Conservation (phyloP, 2,113 vertebrate species). For the Mugil cephalus region DNA sequence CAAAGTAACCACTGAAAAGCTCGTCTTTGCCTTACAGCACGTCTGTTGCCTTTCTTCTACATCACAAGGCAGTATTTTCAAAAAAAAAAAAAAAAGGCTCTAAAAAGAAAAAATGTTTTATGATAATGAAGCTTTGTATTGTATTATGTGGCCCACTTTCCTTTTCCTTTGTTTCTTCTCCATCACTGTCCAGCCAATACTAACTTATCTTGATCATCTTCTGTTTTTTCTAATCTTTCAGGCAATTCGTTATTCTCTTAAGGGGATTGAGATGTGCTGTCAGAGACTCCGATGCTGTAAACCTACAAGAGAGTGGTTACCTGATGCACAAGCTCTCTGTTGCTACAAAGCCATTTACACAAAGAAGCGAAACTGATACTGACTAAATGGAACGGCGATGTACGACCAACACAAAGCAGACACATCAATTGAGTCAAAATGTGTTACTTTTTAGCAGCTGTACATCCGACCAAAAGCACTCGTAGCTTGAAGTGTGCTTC, state of each 20-base stretch:
- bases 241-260: slow-evolving; percentile 53
- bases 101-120: slow-evolving; percentile 38
- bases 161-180: slow-evolving; percentile 41
- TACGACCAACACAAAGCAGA: slow-evolving; percentile 58
- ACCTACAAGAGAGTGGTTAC: slow-evolving; percentile 49
- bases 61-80: slow-evolving; percentile 45
- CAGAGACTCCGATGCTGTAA: slow-evolving; percentile 52
- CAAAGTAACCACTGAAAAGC: slow-evolving; percentile 48
- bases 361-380: slow-evolving; percentile 44
- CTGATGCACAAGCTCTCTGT: slow-evolving; percentile 54
- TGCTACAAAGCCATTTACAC: slow-evolving; percentile 52
- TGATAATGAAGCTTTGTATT: slow-evolving; percentile 39
- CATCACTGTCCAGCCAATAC: slow-evolving; percentile 37
- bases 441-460: slow-evolving; percentile 74
- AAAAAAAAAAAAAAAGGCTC: no score
- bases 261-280: slow-evolving; percentile 55
- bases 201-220: slow-evolving; percentile 61
- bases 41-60: slow-evolving; percentile 50
- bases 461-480: slow-evolving; percentile 70
- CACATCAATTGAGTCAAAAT: slow-evolving; percentile 60
- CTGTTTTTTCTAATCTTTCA: slow-evolving; percentile 39
- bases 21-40: slow-evolving; percentile 31
- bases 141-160: slow-evolving; percentile 30
- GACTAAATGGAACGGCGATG: slow-evolving; percentile 38
- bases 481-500: slow-evolving; percentile 71